Base-by-base conservation (phyloP, 2,797 vertebrate species). In the Ciconia nigra region DNA sequence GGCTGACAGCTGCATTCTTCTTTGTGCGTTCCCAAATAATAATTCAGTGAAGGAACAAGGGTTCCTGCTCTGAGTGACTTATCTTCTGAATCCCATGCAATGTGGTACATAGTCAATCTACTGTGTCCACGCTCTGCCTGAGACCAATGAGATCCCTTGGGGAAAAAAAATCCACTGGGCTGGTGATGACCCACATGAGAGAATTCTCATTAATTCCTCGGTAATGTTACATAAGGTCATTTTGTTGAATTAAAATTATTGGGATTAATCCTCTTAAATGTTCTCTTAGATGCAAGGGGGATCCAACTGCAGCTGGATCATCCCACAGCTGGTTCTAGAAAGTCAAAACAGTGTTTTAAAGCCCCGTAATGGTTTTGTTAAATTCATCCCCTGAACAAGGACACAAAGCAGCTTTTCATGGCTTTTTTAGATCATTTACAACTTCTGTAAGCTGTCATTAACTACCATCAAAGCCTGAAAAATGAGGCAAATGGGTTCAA, bases 241-340 rank as follows among this genome's bases (percentile, higher is more conserved):
- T 97, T 95, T 84, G 94, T 78, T 97, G 97, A 97, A 97, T 97
- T 97, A 97, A 97, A 97, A 96, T 97, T 95, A 96, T 96, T 93
- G 65, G 93, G 83, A 91, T 95, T 96, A 96, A 97, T 97, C 96
- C 88, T 97, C 96, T 97, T 92, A 89, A 70, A 83, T 90, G 77
- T 89, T 96, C 96, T 91, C 94, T 94, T 79, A 69, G 95, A 95
- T 94, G 90, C 85, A 94, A 72, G 66, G 54, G 83, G 88, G 31
- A 78, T 73, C 91, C 87, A 90, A 78, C 69, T 46, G 93, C 90
- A 63, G 66, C 92, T 85, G 79, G 76, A 96, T 95, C 91, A 84
- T 87, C 93, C 94, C 63, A 66, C 52, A 58, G 62, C 95, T 91
- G 79, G 76, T 94, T 95, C 91, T 81, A 52, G 77, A 90, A 97